A percentile compares a stretch with the other conserved stretches of the same genome.
Conservation (phyloP, 2,888 invertebrate species). For the Alloplasta piceator region DNA sequence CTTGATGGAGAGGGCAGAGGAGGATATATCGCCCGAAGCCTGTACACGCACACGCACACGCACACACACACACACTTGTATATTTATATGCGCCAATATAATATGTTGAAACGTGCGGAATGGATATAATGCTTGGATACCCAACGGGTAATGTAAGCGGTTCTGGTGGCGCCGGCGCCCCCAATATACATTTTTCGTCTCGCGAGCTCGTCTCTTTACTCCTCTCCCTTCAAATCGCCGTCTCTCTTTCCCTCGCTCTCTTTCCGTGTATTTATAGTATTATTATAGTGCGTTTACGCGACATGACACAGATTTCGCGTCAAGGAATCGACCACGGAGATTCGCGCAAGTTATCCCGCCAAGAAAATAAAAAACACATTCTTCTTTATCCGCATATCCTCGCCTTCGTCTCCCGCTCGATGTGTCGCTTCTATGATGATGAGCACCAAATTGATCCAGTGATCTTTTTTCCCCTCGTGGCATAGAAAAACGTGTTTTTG, state of each 20-base stretch:
- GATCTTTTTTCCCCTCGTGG: no score
- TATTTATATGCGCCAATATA: constrained; percentile 40
- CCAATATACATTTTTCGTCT: constrained; percentile 73
- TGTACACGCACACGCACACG: background rate
- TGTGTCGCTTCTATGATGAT: no score
- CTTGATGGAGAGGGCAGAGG: constrained; percentile 38
- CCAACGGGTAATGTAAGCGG: constrained; percentile 74
- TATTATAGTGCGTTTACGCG: constrained; percentile 79
- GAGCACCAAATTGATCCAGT: no score
- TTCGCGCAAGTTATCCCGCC: no score
- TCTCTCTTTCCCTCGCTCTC: no score
- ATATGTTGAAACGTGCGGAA: constrained; percentile 69
- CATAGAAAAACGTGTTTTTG: no score
- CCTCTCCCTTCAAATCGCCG: constrained; percentile 5
- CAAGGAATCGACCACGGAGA: constrained; percentile 52
- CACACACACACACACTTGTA: background rate
- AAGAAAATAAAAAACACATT: no score
- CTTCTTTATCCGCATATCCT: no score
- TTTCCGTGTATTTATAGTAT: constrained; percentile 78
- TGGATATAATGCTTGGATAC: constrained; percentile 74
- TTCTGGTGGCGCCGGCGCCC: constrained; percentile 78
- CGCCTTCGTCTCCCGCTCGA: no score
- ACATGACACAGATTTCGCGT: constrained; percentile 77
- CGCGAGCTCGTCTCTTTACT: constrained; percentile 37
- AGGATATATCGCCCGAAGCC: constrained; percentile 31